A percentile compares a stretch with the other conserved stretches of the same genome.
phyloP scores from a whole-genome alignment of 2,888 invertebrate genomes.

The Leptopterna dolabrata region DNA sequence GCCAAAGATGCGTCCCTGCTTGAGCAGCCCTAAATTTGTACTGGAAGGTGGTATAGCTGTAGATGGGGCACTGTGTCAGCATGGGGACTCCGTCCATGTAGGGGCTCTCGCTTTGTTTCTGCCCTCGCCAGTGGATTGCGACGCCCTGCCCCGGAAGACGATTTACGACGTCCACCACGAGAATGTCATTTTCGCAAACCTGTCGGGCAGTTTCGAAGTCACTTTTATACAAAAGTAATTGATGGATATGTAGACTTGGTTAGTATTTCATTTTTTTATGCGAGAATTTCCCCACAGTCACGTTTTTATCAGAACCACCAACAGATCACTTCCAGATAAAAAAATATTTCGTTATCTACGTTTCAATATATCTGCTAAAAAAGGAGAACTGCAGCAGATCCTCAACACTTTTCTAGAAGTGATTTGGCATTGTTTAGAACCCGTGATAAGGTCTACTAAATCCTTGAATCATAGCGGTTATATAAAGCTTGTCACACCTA shows the following conservation, averaged over 20 bases:
- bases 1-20: constrained; percentile 68
- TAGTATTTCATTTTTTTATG: too few species aligned
- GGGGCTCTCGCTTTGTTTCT: constrained; percentile 66
- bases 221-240: background rate
- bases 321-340: too few species aligned
- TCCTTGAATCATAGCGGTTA: too few species aligned
- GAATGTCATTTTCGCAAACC: constrained; percentile 75
- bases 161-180: constrained; percentile 69
- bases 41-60: constrained; percentile 67
- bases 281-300: too few species aligned
- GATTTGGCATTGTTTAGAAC: too few species aligned
- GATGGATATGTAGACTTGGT: background rate
- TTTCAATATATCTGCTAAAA: too few species aligned
- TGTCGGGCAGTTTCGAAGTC: constrained; percentile 63
- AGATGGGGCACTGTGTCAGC: constrained; percentile 68
- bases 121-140: constrained; percentile 71
- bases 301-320: too few species aligned
- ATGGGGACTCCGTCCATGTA: constrained; percentile 69
- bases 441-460: too few species aligned
- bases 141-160: constrained; percentile 67
- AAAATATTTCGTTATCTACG: too few species aligned
- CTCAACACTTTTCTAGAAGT: too few species aligned
- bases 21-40: constrained; percentile 67
- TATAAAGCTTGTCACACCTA: too few species aligned
- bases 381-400: too few species aligned